Evolutionary conservation across 1,140 invertebrate genomes (phyloP).

Genomic region (Drosophila lini): DNA sequence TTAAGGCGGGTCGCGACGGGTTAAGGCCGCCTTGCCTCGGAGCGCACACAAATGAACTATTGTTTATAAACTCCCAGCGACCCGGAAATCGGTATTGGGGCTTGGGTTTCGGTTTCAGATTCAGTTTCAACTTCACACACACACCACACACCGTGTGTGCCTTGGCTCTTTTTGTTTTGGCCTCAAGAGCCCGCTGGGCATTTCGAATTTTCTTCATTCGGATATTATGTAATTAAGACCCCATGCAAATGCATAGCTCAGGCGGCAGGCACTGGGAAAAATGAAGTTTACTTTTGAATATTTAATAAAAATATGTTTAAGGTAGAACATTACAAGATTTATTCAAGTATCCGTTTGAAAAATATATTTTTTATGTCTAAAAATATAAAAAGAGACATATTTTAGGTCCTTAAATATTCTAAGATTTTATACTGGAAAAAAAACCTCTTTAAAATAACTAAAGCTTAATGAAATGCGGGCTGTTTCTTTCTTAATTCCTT

Average conservation of each 20-base stretch:
- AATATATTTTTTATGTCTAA: too few relatives aligned
- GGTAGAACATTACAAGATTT: too few relatives aligned
- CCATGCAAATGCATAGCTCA: slow-evolving; percentile 31
- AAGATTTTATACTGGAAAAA: neutral
- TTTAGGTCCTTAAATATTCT: too few relatives aligned
- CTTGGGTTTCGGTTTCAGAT: neutral
- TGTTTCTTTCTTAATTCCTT: neutral
- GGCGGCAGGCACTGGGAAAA: neutral
- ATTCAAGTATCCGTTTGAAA: too few relatives aligned
- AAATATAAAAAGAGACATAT: too few relatives aligned
- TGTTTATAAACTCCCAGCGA: slow-evolving; percentile 62
- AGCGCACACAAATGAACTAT: slow-evolving; percentile 72
- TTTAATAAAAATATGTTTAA: neutral
- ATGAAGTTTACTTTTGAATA: neutral
- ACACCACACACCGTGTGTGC: neutral
- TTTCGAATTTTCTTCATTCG: slow-evolving; percentile 37
- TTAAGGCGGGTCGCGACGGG: slow-evolving; percentile 15
- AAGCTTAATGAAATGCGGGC: neutral
- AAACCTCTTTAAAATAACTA: neutral
- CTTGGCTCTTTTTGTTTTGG: slow-evolving; percentile 20
- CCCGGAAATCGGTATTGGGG: slow-evolving; percentile 25
- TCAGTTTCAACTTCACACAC: neutral
- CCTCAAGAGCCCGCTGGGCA: slow-evolving; percentile 26
- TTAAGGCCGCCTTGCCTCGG: slow-evolving; percentile 14
- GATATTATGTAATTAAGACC: slow-evolving; percentile 60